These are phyloP conservation scores for Melanogrammus aeglefinus DNA, from an alignment of 2,797 vertebrate species.

Conservation along the genomic window DNA sequence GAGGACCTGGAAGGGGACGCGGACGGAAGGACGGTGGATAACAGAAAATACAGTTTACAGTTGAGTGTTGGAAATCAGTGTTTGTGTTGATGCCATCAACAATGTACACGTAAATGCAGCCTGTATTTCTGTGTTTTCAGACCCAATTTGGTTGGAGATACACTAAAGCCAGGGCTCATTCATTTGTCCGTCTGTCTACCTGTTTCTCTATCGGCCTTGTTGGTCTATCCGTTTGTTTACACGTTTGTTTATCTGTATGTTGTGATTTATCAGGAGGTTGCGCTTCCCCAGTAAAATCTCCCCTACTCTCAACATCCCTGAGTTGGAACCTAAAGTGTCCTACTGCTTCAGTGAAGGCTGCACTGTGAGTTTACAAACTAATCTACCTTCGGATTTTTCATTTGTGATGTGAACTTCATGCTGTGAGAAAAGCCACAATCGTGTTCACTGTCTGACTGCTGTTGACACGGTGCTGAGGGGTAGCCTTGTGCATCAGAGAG, in stretches of 20 bases:
- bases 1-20: constrained; percentile 85
- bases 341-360: constrained; percentile 82
- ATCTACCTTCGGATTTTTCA: background rate
- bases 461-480: background rate
- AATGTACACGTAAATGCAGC: background rate
- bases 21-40: constrained; percentile 77
- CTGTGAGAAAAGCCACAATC: background rate
- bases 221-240: constrained; percentile 12
- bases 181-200: background rate
- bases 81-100: background rate
- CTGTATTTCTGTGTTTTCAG: background rate
- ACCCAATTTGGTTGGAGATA: background rate
- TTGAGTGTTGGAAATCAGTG: background rate
- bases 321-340: constrained; percentile 80
- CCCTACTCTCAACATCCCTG: constrained; percentile 76
- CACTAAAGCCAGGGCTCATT: background rate
- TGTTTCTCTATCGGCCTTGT: background rate
- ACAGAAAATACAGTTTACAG: constrained; percentile 77
- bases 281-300: constrained; percentile 88
- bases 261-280: constrained; percentile 73
- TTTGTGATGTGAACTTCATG: background rate
- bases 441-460: background rate
- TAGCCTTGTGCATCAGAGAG: background rate
- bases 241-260: background rate
- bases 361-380: constrained; percentile 70